A percentile compares a stretch with the other conserved stretches of the same genome.
These are phyloP conservation scores for Psittacula cyanocephala DNA, from an alignment of 2,113 vertebrate species.

Conservation along the genomic window DNA sequence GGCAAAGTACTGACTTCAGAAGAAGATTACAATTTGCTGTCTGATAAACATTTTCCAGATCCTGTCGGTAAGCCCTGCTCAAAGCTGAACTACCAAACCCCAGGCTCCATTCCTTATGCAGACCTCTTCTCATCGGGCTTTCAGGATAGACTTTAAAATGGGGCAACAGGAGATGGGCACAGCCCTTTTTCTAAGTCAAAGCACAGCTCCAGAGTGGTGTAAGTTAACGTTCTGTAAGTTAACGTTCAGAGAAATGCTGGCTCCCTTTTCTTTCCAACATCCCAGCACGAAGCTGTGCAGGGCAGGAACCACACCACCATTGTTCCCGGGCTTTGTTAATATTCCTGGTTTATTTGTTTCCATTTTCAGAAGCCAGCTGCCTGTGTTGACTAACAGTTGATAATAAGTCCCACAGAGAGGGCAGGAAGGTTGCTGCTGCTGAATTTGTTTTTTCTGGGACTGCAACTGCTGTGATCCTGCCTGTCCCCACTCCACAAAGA, in stretches of 20 bases:
- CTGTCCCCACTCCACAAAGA: neutral
- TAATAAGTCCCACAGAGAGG: neutral
- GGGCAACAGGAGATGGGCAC: neutral
- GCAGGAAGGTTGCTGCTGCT: conserved; percentile 59
- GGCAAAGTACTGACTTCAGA: conserved; percentile 85
- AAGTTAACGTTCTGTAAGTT: neutral
- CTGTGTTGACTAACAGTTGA: conserved; percentile 20
- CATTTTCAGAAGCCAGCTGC: conserved; percentile 58
- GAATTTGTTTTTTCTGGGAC: conserved; percentile 43
- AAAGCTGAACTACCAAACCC: neutral
- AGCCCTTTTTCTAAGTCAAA: neutral
- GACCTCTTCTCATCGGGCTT: neutral
- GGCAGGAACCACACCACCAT: conserved; percentile 33
- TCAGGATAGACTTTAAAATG: neutral
- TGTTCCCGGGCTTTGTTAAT: conserved; percentile 11
- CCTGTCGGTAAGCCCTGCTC: conserved; percentile 76
- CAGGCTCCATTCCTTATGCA: neutral
- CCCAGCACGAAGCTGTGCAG: neutral
- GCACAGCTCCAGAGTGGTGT: neutral
- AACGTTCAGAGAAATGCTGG: neutral
- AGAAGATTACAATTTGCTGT: conserved; percentile 83
- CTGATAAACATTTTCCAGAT: conserved; percentile 86
- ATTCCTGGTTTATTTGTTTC: conserved; percentile 59
- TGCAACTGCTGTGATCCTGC: neutral
- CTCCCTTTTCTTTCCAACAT: neutral